Base-by-base conservation (phyloP, 2,888 invertebrate species). In the Drosophila nr. medialis region DNA sequence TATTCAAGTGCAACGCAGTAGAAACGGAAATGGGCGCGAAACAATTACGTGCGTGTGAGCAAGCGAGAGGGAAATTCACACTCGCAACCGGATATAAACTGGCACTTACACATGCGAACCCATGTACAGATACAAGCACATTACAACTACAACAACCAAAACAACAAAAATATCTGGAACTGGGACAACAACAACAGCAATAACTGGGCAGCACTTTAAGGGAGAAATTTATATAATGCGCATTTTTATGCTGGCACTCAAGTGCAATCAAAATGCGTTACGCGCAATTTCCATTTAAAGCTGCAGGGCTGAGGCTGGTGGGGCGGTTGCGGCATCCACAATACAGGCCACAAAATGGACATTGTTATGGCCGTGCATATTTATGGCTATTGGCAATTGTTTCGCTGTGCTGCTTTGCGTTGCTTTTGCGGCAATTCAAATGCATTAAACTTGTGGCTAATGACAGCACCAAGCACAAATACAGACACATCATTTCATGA, bases 21-120 rank as follows among this genome's bases (percentile, higher is more conserved):
- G 86, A 86, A 89, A 85, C 83, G 90, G 83, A 89, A 88, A 85
- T 85, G 88, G 73, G 77, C 69, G 83, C 89, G 86, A 89, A 86
- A 85, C 86, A 89, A 85, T 85, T 86, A 89, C 77, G 81, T 72
- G 67, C 49, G 66, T 60, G 66, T 32, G 60, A 24, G 70, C 34
- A 24, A 55, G 29, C 4, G 45, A 34, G 54, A 3, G 45, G 60
- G 32, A 68, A 61, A 71, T 66, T 67, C 49, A 63, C 55, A 63
- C 51, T 29, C 54, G 64, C 32, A 21, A 36, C 49, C 53, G 29
- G 21, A 55, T 15, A 36, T 54, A 58, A 50, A 40, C 53, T 11
- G 54, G 49, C 66, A 66, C 58, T 53, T 56, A 58, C 50, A 67
- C 29, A 45, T 32, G 55, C 63, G 55, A 34, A 34, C 32, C 29